Base-by-base conservation (phyloP, 1,140 invertebrate genomes). In the Atta cephalotes region DNA sequence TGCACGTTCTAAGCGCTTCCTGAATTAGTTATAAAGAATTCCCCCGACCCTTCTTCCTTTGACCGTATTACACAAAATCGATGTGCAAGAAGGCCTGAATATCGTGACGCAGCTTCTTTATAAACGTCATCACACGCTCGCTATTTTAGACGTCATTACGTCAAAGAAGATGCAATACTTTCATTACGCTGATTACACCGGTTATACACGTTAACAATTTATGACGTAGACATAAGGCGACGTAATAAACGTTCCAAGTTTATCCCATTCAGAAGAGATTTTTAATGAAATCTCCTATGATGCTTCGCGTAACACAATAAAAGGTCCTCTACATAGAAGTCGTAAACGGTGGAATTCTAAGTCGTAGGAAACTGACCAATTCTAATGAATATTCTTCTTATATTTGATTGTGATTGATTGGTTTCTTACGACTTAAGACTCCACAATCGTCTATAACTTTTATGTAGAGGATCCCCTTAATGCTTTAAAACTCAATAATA, bases 101-200 rank as follows among this genome's bases (percentile, higher is more conserved):
- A 62, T 51, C n/a, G 3, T 84, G 80, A 82, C 68, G 80, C 9
- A 84, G 39, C 18, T 63, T 21, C 5, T 9, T 62, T 28, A 12
- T 84, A 74, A 9, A 84, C 80, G 80, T 84, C 80, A 84, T 82
- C 9, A 25, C 12, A 7, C 3, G 9, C 66, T 9, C 14, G 49
- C 35, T 72, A 82, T 62, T 84, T 84, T 74, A 45, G 31, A 82
- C 28, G n/a, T 76, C n/a, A 9, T 76, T 76, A 62, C 72, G 72
- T 76, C 72, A 76, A 62, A 14, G 56, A 74, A 60, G 35, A 16
- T 39, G 56, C 21, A 76, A 76, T 76, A 39, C 56, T 76, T 45
- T 39, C 21, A 62, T 76, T 21, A 51, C 18, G 18, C 4, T 60
- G 10, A 49, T 49, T 51, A 31, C 10, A 31, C 14, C 25, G 66